A percentile compares a stretch with the other conserved stretches of the same genome.
These are phyloP conservation scores for Carollia perspicillata DNA, from an alignment of 2,113 vertebrate species.

Conservation along the genomic window DNA sequence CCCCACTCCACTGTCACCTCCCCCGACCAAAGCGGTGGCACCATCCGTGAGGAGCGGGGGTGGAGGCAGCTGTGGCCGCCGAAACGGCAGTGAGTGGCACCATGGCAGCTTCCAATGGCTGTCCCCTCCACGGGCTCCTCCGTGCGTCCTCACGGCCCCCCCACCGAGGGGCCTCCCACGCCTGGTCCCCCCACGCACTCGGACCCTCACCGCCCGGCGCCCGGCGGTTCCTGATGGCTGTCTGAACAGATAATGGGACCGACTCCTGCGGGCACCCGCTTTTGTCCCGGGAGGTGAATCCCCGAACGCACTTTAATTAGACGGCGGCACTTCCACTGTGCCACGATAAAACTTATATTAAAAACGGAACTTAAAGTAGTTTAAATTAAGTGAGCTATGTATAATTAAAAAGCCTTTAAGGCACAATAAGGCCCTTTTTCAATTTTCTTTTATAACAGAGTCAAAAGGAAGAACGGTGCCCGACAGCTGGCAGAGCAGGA, in stretches of 20 bases:
- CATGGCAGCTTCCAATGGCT: background rate
- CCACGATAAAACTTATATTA: slow-evolving; percentile 55
- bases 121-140: too few relatives aligned
- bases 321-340: slow-evolving; percentile 12
- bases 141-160: background rate
- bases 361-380: slow-evolving; percentile 64
- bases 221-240: background rate
- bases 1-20: background rate
- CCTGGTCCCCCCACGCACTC: accelerated
- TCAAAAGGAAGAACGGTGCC: background rate
- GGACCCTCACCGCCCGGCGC: background rate
- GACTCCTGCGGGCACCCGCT: background rate
- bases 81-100: background rate
- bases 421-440: slow-evolving; percentile 57
- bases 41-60: background rate
- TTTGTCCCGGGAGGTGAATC: background rate
- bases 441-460: slow-evolving; percentile 61
- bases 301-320: slow-evolving; percentile 34
- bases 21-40: accelerated
- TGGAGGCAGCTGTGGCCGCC: background rate
- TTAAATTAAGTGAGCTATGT: slow-evolving; percentile 73
- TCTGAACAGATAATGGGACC: background rate
- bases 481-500: background rate
- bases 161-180: too few relatives aligned
- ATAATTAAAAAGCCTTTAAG: slow-evolving; percentile 75